Evolutionary conservation across 2,113 vertebrate genomes (phyloP).

Genomic region (Erinaceus europaeus): DNA sequence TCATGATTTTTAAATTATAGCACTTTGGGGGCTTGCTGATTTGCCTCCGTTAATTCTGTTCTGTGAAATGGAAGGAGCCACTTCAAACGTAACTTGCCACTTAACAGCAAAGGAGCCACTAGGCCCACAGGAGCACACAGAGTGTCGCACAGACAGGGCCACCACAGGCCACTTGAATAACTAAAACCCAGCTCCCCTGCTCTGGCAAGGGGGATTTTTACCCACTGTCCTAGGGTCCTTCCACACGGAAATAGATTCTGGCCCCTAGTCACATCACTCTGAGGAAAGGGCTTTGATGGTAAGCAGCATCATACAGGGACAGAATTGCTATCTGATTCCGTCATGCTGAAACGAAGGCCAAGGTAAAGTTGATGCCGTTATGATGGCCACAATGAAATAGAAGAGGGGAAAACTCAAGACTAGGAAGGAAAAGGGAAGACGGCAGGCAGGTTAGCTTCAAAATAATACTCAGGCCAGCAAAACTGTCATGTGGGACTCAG

Average conservation of each 20-base stretch:
- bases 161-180: background rate
- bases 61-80: constrained; percentile 40
- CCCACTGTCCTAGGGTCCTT: background rate
- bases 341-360: background rate
- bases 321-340: background rate
- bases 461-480: background rate
- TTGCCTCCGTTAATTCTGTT: constrained; percentile 56
- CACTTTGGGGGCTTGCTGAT: constrained; percentile 20
- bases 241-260: background rate
- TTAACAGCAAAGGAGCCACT: constrained; percentile 14
- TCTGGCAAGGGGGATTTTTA: background rate
- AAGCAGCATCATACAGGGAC: background rate
- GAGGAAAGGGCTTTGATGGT: background rate
- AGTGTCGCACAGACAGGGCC: background rate
- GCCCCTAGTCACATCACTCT: background rate
- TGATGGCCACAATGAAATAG: background rate
- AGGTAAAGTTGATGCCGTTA: background rate
- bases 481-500: too few species aligned
- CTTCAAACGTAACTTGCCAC: constrained; percentile 21
- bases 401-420: background rate
- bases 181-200: background rate
- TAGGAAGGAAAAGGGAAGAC: background rate
- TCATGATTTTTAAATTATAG: constrained; percentile 30
- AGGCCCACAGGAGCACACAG: background rate
- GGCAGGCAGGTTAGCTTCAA: background rate